These are phyloP conservation scores for Bubalus kerabau DNA, from an alignment of 2,113 vertebrate genomes.

Conservation along the genomic window DNA sequence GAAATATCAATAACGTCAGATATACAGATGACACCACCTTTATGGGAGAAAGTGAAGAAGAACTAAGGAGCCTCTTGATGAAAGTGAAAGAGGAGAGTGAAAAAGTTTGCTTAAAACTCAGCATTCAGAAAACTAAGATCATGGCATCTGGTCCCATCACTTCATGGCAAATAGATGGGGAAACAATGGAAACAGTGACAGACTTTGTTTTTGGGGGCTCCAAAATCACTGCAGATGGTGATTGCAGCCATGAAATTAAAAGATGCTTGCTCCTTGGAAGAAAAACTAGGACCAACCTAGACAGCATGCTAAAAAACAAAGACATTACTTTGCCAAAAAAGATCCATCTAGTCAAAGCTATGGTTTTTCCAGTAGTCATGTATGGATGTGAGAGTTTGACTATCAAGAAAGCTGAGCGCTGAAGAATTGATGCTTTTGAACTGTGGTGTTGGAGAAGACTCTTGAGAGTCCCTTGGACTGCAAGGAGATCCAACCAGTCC, in stretches of 20 bases:
- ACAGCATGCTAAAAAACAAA: too few species aligned
- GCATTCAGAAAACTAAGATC: too few species aligned
- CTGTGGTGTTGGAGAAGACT: neutral
- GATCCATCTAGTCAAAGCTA: too few species aligned
- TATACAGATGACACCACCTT: too few species aligned
- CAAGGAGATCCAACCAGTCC: neutral
- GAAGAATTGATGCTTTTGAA: neutral
- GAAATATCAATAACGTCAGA: too few species aligned
- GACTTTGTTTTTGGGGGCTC: neutral
- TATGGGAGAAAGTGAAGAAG: too few species aligned
- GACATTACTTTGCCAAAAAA: too few species aligned
- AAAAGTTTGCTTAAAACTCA: neutral
- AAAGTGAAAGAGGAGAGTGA: neutral
- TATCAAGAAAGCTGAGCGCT: fast-evolving
- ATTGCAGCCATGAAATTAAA: neutral
- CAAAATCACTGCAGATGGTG: neutral
- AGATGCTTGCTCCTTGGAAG: neutral
- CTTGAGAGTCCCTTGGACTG: neutral
- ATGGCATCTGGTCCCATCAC: too few species aligned
- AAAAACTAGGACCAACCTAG: neutral
- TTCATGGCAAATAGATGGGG: neutral
- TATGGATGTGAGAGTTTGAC: neutral
- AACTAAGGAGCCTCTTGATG: neutral
- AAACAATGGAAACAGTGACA: too few species aligned
- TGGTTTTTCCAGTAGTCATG: neutral